Percentiles rank a stretch among this genome's conserved stretches.
phyloP scores from a whole-genome alignment of 2,797 vertebrate species.

The Thalassophryne amazonica region DNA sequence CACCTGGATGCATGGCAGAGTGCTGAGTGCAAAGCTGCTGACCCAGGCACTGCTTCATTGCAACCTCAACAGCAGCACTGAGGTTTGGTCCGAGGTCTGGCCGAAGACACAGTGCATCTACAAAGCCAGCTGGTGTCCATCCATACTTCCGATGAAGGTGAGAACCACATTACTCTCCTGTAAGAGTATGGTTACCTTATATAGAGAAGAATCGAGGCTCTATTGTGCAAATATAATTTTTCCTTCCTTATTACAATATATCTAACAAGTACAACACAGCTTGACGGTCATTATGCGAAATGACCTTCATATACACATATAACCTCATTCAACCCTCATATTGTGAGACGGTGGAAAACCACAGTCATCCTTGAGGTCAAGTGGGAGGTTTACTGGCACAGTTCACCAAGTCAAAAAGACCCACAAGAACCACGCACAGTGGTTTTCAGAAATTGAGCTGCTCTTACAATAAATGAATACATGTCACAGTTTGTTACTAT shows the following conservation, averaged over 20 bases:
- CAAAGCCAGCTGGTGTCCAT: conserved; percentile 28
- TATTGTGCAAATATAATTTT: conserved; percentile 4
- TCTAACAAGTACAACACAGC: background rate
- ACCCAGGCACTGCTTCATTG: conserved; percentile 71
- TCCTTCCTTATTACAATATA: background rate
- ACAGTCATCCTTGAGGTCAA: conserved; percentile 71
- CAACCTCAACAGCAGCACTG: conserved; percentile 56
- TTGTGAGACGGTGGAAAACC: conserved; percentile 66
- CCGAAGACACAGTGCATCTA: conserved; percentile 18
- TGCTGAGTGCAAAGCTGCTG: conserved; percentile 73
- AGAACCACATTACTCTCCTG: conserved; percentile 9
- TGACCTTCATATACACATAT: conserved; percentile 16
- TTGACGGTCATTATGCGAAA: conserved; percentile 3
- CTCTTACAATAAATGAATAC: conserved; percentile 25
- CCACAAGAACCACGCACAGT: conserved; percentile 43
- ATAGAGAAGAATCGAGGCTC: background rate
- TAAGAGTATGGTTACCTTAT: background rate
- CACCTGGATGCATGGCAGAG: conserved; percentile 71
- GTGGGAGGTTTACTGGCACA: conserved; percentile 51
- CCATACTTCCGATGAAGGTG: conserved; percentile 28
- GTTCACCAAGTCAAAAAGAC: conserved; percentile 54
- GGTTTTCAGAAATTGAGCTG: conserved; percentile 24
- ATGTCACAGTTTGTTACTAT: too few relatives aligned
- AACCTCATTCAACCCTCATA: conserved; percentile 37
- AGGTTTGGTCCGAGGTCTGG: conserved; percentile 28